These are phyloP conservation scores for Scaptomyza tumidula DNA, from an alignment of 2,888 invertebrate genomes.

Conservation along the genomic window DNA sequence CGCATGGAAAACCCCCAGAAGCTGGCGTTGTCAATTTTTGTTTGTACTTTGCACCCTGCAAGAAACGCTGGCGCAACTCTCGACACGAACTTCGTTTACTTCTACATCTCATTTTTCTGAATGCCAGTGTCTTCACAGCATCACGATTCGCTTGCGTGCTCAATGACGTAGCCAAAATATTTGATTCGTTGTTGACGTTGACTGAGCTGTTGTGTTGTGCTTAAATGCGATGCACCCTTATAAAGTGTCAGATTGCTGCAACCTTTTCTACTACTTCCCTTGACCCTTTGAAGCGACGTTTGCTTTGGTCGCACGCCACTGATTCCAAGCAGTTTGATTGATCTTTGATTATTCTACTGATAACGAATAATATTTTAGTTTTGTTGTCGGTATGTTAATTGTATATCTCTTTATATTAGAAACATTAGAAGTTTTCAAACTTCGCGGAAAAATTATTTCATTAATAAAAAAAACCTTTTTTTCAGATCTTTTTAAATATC, in stretches of 20 bases:
- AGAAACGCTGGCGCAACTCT: conserved; percentile 34
- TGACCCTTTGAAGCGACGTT: neutral
- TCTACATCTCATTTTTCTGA: neutral
- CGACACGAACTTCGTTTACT: conserved; percentile 31
- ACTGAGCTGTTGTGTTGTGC: conserved; percentile 29
- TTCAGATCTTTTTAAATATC: too few relatives aligned
- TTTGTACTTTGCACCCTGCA: conserved; percentile 65
- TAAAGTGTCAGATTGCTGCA: conserved; percentile 19
- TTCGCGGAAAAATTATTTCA: too few relatives aligned
- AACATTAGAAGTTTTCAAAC: too few relatives aligned
- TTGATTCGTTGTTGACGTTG: conserved; percentile 25
- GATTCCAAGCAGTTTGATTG: conserved; percentile 40
- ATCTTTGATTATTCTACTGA: conserved; percentile 42
- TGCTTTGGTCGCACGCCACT: conserved; percentile 57
- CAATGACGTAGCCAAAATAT: conserved; percentile 59
- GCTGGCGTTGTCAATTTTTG: conserved; percentile 46
- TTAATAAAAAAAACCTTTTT: too few relatives aligned
- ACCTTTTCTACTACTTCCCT: conserved; percentile 17
- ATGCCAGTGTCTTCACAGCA: conserved; percentile 23
- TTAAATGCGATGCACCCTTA: conserved; percentile 34
- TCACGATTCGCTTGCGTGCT: conserved; percentile 65
- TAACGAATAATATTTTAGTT: too few relatives aligned
- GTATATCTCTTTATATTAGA: too few relatives aligned
- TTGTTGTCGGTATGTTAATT: too few relatives aligned
- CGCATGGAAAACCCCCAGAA: conserved; percentile 75